Percentiles rank a stretch among this genome's conserved stretches.
These are phyloP conservation scores for Ammodytes marinus DNA, from an alignment of 2,113 vertebrate genomes.

Conservation along the genomic window DNA sequence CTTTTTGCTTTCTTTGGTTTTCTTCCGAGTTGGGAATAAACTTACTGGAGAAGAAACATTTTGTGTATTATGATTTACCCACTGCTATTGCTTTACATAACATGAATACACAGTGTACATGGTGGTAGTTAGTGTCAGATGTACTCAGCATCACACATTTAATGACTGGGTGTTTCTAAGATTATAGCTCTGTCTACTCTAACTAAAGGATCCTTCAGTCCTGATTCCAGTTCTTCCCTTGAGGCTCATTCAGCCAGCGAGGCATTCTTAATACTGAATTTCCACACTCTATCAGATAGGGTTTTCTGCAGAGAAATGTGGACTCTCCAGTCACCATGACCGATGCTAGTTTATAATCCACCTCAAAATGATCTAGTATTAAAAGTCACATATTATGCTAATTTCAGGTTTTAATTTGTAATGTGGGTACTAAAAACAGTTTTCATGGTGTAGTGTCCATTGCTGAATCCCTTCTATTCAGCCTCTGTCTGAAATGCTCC, in stretches of 20 bases:
- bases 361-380: too few species aligned
- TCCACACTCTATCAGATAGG: background rate
- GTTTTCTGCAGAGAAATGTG: background rate
- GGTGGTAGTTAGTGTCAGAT: background rate
- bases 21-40: background rate
- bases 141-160: constrained; percentile 1
- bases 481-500: too few species aligned
- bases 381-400: too few species aligned
- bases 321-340: background rate
- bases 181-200: background rate
- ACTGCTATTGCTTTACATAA: background rate
- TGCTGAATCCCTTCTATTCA: too few species aligned
- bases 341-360: background rate
- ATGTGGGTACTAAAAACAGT: too few species aligned
- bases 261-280: background rate
- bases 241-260: background rate
- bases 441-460: too few species aligned
- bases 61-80: background rate
- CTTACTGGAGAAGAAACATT: background rate
- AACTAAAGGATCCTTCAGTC: too few species aligned
- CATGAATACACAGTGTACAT: background rate
- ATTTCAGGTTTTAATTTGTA: too few species aligned
- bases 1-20: background rate
- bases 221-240: background rate
- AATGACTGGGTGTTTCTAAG: background rate